Conservation (phyloP, 2,888 invertebrate genomes). For the Apamea monoglypha region DNA sequence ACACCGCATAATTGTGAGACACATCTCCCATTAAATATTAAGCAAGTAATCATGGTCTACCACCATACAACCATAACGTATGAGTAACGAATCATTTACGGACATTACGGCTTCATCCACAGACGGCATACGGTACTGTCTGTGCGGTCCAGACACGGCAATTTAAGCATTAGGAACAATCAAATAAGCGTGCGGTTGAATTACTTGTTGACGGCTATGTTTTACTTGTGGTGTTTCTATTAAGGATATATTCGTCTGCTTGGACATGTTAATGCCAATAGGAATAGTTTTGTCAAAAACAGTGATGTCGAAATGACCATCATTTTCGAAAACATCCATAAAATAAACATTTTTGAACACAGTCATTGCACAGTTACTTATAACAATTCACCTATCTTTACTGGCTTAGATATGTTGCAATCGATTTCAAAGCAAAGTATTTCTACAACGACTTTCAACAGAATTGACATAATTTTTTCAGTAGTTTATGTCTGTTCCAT, state of each 20-base stretch:
- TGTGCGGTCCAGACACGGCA: conserved; percentile 53
- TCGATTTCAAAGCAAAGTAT: neutral
- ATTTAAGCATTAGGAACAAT: conserved; percentile 57
- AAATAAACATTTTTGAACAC: neutral
- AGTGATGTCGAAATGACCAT: neutral
- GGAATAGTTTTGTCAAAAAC: no score
- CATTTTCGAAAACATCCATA: neutral
- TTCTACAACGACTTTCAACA: neutral
- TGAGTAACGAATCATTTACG: conserved; percentile 39
- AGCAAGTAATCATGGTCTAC: conserved; percentile 2
- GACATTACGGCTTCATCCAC: neutral
- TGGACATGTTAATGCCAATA: neutral
- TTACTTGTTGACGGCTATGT: conserved; percentile 28
- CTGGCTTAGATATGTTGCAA: neutral
- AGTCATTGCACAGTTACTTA: neutral
- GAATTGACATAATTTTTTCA: neutral
- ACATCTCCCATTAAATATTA: neutral
- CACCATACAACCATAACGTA: conserved; percentile 8
- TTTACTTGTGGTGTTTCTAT: neutral
- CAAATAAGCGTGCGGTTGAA: conserved; percentile 44
- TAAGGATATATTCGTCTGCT: neutral
- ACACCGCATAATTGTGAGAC: neutral
- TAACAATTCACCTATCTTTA: neutral
- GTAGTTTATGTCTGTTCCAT: neutral
- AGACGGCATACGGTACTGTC: conserved; percentile 39